phyloP scores from a whole-genome alignment of 2,888 invertebrate genomes.

The Micropterix aruncella region DNA sequence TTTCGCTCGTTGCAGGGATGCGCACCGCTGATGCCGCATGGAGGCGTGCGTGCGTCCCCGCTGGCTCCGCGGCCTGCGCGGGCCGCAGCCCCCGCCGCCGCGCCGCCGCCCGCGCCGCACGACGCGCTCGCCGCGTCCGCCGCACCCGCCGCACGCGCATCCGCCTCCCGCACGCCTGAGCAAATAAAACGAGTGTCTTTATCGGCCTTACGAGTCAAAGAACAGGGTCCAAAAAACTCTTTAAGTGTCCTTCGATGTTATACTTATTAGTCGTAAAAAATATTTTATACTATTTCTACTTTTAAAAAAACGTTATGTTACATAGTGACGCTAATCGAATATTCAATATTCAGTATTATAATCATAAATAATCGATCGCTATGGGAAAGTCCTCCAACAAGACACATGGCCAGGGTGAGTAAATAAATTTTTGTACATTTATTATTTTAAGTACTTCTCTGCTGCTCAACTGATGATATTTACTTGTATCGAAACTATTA shows the following conservation, averaged over 20 bases:
- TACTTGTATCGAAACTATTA: no score
- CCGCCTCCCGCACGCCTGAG: background rate
- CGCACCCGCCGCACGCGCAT: background rate
- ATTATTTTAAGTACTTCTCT: no score
- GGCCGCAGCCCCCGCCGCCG: background rate
- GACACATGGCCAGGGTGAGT: conserved; percentile 43
- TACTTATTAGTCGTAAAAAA: background rate
- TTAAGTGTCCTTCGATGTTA: background rate
- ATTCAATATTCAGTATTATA: conserved; percentile 2
- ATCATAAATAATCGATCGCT: conserved; percentile 23
- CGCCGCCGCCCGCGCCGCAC: background rate
- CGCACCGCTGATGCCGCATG: no score
- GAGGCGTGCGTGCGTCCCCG: no score
- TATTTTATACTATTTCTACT: background rate
- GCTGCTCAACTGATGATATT: no score
- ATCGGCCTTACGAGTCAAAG: background rate
- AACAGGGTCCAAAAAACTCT: background rate
- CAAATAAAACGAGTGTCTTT: background rate
- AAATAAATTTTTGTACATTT: no score
- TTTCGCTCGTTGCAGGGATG: no score
- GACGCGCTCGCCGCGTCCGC: background rate
- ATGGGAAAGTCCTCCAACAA: conserved; percentile 44
- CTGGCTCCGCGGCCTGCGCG: no score
- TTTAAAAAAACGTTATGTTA: background rate
- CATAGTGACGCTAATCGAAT: background rate